phyloP scores from a whole-genome alignment of 2,797 vertebrate species.

The Mycteria americana region DNA sequence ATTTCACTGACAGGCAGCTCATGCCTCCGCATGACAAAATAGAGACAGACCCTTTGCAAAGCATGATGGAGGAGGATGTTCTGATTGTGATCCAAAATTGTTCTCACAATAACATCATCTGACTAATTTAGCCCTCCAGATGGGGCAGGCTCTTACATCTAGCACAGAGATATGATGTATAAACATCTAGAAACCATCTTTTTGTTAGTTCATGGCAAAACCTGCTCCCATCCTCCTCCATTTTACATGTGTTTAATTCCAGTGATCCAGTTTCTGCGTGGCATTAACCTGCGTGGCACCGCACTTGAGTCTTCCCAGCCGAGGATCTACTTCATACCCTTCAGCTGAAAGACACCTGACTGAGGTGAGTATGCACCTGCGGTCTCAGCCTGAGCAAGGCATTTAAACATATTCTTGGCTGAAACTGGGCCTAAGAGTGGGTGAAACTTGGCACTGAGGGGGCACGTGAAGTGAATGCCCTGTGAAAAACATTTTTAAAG shows the following conservation, averaged over 20 bases:
- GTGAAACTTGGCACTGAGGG: neutral
- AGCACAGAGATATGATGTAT: neutral
- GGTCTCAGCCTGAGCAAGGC: neutral
- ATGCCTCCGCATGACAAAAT: neutral
- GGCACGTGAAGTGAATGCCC: neutral
- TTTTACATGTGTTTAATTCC: neutral
- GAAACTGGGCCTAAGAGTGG: neutral
- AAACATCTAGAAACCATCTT: neutral
- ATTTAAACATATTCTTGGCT: neutral
- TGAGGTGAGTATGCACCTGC: neutral
- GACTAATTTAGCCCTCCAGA: constrained; percentile 4
- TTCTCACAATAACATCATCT: neutral
- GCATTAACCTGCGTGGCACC: neutral
- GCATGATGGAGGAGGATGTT: neutral
- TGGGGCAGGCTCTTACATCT: neutral
- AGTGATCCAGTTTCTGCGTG: neutral
- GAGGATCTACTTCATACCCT: neutral
- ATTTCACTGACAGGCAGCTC: constrained; percentile 25
- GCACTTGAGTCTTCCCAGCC: neutral
- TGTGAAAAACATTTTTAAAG: neutral
- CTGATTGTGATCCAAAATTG: neutral
- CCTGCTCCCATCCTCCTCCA: neutral
- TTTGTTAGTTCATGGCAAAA: neutral
- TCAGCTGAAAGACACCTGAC: neutral
- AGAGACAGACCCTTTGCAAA: neutral